Percentiles rank a stretch among this genome's conserved stretches.
Evolutionary conservation across 2,113 vertebrate genomes (phyloP).

Genomic region (Xyliphius kryptos): DNA sequence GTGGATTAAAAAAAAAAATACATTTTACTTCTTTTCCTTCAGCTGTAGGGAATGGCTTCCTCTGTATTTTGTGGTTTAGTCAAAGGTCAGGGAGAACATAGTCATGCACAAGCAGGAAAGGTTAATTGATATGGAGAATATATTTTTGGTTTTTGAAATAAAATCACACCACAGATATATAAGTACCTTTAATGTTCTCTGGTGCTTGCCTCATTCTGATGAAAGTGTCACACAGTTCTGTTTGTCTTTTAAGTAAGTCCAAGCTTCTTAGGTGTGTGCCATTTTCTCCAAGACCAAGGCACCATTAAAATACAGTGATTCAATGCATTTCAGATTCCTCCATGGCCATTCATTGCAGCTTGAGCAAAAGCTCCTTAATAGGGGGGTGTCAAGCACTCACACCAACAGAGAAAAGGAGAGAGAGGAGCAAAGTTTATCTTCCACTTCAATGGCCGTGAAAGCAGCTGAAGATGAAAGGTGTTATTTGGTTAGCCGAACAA

Average conservation of each 20-base stretch:
- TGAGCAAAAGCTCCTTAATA: constrained; percentile 28
- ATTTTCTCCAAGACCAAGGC: constrained; percentile 6
- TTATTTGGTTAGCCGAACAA: constrained; percentile 39
- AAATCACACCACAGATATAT: constrained; percentile 16
- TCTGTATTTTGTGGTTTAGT: constrained; percentile 25
- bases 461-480: constrained; percentile 42
- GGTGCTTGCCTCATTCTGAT: constrained; percentile 8
- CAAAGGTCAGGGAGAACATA: constrained; percentile 33
- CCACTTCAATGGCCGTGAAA: constrained; percentile 38
- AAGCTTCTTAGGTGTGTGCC: constrained; percentile 11
- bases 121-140: constrained; percentile 40
- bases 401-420: constrained; percentile 26
- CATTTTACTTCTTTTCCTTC: background rate
- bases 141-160: constrained; percentile 40
- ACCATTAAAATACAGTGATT: constrained; percentile 13
- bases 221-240: constrained; percentile 16
- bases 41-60: constrained; percentile 6
- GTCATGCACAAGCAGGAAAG: constrained; percentile 25
- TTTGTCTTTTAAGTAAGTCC: constrained; percentile 1
- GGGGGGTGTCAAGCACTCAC: constrained; percentile 27
- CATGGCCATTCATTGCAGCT: constrained; percentile 23
- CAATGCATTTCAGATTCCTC: constrained; percentile 27
- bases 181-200: constrained; percentile 28
- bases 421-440: constrained; percentile 44
- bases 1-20: background rate